Percentiles rank a stretch among this genome's conserved stretches.
Evolutionary conservation across 2,888 invertebrate species (phyloP).

Genomic region (Chaetogeoica ovagalla): DNA sequence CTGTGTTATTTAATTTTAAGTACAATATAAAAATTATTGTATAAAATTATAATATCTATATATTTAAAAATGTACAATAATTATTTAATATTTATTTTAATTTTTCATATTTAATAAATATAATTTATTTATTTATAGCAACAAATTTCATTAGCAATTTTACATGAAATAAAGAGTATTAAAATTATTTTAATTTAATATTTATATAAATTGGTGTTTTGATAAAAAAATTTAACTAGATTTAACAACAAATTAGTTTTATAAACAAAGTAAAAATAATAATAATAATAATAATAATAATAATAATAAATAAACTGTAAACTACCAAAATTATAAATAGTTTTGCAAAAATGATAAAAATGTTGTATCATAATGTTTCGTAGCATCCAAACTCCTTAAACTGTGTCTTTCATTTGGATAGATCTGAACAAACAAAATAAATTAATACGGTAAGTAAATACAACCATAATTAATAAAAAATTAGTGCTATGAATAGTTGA

Average conservation of each 20-base stretch:
- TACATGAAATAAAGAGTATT: constrained; percentile 1
- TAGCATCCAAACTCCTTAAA: constrained; percentile 87
- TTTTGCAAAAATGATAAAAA: constrained; percentile 89
- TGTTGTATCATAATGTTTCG: constrained; percentile 95
- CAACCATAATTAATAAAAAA: constrained; percentile 1
- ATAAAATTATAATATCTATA: constrained; percentile 20
- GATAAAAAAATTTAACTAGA: constrained; percentile 45
- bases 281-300: constrained; percentile 29
- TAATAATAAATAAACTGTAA: constrained; percentile 27
- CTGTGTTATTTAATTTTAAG: constrained; percentile 34
- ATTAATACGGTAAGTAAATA: too few species aligned
- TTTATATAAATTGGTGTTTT: neutral
- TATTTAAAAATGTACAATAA: constrained; percentile 29
- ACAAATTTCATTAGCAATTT: neutral
- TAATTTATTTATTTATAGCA: constrained; percentile 24
- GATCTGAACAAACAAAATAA: constrained; percentile 68
- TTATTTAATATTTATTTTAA: constrained; percentile 23
- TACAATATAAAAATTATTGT: constrained; percentile 35
- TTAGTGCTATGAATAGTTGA: neutral
- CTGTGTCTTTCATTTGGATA: constrained; percentile 98
- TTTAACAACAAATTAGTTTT: constrained; percentile 40
- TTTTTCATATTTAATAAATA: constrained; percentile 3
- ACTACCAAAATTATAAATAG: constrained; percentile 64
- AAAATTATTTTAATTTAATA: constrained; percentile 1
- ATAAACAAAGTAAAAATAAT: constrained; percentile 29